Evolutionary conservation across 2,113 vertebrate species (phyloP).

Genomic region (Solenodon paradoxus): DNA sequence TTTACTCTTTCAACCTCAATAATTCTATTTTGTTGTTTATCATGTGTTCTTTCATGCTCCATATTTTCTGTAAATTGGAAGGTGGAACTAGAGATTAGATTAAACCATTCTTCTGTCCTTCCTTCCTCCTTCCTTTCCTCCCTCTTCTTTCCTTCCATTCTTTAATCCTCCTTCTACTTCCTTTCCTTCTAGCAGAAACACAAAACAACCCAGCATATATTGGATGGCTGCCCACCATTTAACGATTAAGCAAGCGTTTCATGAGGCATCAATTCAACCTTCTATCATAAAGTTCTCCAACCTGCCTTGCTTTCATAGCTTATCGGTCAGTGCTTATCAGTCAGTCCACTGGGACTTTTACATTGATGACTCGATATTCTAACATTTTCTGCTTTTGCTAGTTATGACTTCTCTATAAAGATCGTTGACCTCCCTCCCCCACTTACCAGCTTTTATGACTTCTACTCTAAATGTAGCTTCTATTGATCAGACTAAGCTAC

Average conservation of each 20-base stretch:
- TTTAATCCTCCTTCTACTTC: background rate
- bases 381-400: background rate
- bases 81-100: background rate
- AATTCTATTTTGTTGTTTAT: background rate
- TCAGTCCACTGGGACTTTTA: background rate
- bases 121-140: background rate
- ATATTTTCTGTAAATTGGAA: background rate
- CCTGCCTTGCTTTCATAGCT: background rate
- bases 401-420: background rate
- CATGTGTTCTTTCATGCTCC: background rate
- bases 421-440: background rate
- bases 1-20: no score
- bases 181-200: background rate
- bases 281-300: background rate
- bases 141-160: rapidly evolving
- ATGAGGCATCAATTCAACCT: background rate
- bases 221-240: background rate
- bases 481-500: background rate
- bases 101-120: no score
- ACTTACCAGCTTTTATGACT: background rate
- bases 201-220: rapidly evolving
- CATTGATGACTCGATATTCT: background rate
- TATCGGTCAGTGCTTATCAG: background rate
- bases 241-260: background rate
- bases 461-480: background rate